phyloP scores from a whole-genome alignment of 2,888 invertebrate genomes.

The Conistra vaccinii region DNA sequence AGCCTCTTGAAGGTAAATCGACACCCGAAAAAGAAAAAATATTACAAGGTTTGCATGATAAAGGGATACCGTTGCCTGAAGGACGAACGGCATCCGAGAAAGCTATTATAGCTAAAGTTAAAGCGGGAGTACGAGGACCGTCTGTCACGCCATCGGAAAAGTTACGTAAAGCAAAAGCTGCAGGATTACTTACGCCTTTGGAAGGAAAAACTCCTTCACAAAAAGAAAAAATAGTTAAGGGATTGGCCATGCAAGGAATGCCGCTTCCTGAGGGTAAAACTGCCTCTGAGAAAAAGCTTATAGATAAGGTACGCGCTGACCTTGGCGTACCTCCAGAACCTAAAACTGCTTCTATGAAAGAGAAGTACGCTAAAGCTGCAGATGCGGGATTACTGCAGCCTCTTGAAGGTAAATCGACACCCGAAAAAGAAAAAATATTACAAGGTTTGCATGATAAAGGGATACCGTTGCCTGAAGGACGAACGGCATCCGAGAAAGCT shows the following conservation, averaged over 20 bases:
- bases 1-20: no score
- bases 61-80: no score
- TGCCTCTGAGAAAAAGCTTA: no score
- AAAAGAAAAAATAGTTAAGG: neutral
- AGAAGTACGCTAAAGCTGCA: constrained; percentile 11
- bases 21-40: no score
- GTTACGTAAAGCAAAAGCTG: no score
- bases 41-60: no score
- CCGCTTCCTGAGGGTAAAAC: neutral
- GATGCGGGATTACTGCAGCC: neutral
- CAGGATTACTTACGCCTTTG: no score
- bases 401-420: neutral
- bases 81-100: constrained; percentile 34
- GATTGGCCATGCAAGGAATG: neutral
- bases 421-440: neutral
- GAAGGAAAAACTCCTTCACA: neutral
- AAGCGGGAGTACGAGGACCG: neutral
- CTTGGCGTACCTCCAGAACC: no score
- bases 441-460: constrained; percentile 9
- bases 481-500: neutral
- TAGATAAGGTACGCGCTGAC: no score
- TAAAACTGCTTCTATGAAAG: neutral
- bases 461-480: constrained; percentile 2
- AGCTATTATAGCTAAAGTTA: constrained; percentile 42
- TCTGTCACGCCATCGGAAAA: neutral